Evolutionary conservation across 2,888 invertebrate species (phyloP).

Genomic region (Cataglyphis cursor): DNA sequence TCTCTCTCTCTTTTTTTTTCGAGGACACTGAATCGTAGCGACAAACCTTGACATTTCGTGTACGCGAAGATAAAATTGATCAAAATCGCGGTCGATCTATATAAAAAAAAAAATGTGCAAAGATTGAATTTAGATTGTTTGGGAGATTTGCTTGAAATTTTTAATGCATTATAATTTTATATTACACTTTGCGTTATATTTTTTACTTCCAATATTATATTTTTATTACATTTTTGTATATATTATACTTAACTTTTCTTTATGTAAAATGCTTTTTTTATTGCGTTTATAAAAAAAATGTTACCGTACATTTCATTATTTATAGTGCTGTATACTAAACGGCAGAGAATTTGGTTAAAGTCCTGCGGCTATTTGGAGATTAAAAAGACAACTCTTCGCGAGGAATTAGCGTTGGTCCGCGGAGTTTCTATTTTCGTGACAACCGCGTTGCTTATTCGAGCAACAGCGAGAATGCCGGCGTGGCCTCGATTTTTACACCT

Average conservation of each 20-base stretch:
- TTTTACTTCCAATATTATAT: background rate
- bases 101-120: background rate
- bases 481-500: constrained; percentile 45
- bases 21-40: background rate
- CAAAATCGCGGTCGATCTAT: background rate
- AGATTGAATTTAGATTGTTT: background rate
- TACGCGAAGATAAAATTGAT: background rate
- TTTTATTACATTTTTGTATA: background rate
- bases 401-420: constrained; percentile 15
- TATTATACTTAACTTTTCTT: background rate
- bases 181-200: background rate
- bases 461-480: constrained; percentile 22
- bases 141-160: background rate
- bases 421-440: constrained; percentile 42
- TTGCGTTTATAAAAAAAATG: background rate
- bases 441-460: constrained; percentile 36
- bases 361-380: constrained; percentile 2
- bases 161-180: background rate
- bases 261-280: background rate
- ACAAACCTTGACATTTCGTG: constrained; percentile 9
- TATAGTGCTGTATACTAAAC: background rate
- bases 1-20: background rate
- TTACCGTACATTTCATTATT: background rate
- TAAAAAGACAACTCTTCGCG: constrained; percentile 15
- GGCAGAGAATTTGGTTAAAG: background rate